These are phyloP conservation scores for Latrodectus elegans DNA, from an alignment of 2,888 invertebrate species.

Conservation along the genomic window DNA sequence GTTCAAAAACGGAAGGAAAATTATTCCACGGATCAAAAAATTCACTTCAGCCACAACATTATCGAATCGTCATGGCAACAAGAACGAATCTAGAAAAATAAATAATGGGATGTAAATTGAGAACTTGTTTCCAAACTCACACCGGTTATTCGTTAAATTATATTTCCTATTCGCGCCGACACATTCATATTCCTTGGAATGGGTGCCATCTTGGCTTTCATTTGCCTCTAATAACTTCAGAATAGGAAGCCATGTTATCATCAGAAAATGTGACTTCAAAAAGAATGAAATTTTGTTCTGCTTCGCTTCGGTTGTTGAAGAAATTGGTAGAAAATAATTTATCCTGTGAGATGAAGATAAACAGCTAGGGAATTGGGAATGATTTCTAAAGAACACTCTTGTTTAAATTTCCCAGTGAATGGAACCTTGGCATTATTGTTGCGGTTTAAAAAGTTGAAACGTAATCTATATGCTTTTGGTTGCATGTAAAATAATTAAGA, in stretches of 20 bases:
- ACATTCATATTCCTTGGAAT: constrained; percentile 9
- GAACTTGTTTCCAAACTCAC: constrained; percentile 44
- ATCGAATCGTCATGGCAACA: constrained; percentile 49
- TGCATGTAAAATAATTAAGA: too few relatives aligned
- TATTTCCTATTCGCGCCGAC: constrained; percentile 32
- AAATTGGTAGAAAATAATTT: constrained; percentile 27
- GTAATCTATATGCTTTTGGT: too few relatives aligned
- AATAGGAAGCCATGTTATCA: constrained; percentile 4
- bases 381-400: too few relatives aligned
- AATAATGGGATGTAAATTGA: constrained; percentile 67
- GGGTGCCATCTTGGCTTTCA: not conserved
- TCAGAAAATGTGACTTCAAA: not conserved
- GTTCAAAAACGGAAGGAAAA: constrained; percentile 25
- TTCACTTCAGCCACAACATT: constrained; percentile 54
- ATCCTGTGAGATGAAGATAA: not conserved
- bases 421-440: too few relatives aligned
- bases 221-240: constrained; percentile 21
- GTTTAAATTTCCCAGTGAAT: too few relatives aligned
- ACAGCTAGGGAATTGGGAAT: not conserved
- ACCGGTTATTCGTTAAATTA: constrained; percentile 60
- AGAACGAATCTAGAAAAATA: constrained; percentile 12
- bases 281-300: not conserved
- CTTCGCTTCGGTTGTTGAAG: not conserved
- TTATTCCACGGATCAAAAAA: constrained; percentile 30
- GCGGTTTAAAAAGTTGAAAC: too few relatives aligned